These are phyloP conservation scores for Dermatemys mawii DNA, from an alignment of 2,113 vertebrate species.

Conservation along the genomic window DNA sequence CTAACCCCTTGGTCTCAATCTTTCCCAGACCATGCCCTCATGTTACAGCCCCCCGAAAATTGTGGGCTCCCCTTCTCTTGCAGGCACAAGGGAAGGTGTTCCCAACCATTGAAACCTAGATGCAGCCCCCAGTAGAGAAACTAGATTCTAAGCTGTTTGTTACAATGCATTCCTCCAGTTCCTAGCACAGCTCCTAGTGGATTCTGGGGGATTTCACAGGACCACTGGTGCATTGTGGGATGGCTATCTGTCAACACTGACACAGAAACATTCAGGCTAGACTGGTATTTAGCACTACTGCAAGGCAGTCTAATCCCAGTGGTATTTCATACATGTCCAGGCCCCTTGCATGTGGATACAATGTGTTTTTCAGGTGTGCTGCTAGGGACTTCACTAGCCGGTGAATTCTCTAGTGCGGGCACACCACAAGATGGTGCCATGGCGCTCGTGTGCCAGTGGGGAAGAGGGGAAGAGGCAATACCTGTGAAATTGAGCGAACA, in stretches of 20 bases:
- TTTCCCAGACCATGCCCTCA: background rate
- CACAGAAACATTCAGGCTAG: background rate
- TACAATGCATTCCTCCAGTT: background rate
- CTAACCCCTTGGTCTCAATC: background rate
- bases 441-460: background rate
- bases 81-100: background rate
- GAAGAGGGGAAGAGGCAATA: conserved; percentile 56
- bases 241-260: background rate
- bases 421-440: rapidly evolving
- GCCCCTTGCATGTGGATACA: background rate
- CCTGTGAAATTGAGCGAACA: conserved; percentile 81
- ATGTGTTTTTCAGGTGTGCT: background rate
- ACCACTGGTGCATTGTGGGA: background rate
- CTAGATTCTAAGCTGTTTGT: background rate
- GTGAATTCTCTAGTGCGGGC: background rate
- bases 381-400: background rate
- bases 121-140: background rate
- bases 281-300: rapidly evolving
- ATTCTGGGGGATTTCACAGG: background rate
- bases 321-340: rapidly evolving
- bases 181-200: background rate
- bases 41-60: background rate
- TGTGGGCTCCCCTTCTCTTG: background rate
- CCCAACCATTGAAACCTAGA: background rate
- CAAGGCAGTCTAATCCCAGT: background rate